These are phyloP conservation scores for Papilio protenor DNA, from an alignment of 2,888 invertebrate species.

Conservation along the genomic window DNA sequence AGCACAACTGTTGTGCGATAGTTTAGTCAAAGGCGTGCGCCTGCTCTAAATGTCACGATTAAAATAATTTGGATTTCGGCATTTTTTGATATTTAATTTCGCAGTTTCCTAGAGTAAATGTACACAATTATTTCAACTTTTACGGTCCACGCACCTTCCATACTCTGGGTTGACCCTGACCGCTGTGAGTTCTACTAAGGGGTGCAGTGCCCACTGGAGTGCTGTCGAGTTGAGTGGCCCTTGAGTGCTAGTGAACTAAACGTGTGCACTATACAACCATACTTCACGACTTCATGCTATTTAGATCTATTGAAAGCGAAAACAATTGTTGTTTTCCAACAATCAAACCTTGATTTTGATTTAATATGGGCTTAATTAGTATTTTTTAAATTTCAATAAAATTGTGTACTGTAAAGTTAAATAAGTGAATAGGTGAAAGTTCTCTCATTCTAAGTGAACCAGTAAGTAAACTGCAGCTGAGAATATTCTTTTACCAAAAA, in stretches of 20 bases:
- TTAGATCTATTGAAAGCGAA: neutral
- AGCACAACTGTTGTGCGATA: too few species aligned
- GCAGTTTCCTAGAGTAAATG: neutral
- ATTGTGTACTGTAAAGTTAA: neutral
- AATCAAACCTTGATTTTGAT: neutral
- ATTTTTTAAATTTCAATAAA: neutral
- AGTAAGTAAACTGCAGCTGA: neutral
- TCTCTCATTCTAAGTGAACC: neutral
- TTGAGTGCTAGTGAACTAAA: slow-evolving; percentile 22
- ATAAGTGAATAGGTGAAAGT: neutral
- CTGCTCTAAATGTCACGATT: too few species aligned
- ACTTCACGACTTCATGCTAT: slow-evolving; percentile 5
- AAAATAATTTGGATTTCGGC: neutral
- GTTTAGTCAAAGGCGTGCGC: too few species aligned
- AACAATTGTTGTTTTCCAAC: slow-evolving; percentile 2
- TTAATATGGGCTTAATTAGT: neutral
- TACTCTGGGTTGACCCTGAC: slow-evolving; percentile 7
- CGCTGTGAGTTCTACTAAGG: slow-evolving; percentile 19
- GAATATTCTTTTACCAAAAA: too few species aligned
- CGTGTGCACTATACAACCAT: slow-evolving; percentile 8
- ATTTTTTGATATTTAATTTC: neutral
- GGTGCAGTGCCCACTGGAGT: slow-evolving; percentile 23
- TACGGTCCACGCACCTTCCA: neutral
- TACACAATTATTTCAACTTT: neutral
- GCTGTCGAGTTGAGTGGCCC: slow-evolving; percentile 21